A percentile compares a stretch with the other conserved stretches of the same genome.
Evolutionary conservation across 2,888 invertebrate genomes (phyloP).

Genomic region (Oasisia sp.): DNA sequence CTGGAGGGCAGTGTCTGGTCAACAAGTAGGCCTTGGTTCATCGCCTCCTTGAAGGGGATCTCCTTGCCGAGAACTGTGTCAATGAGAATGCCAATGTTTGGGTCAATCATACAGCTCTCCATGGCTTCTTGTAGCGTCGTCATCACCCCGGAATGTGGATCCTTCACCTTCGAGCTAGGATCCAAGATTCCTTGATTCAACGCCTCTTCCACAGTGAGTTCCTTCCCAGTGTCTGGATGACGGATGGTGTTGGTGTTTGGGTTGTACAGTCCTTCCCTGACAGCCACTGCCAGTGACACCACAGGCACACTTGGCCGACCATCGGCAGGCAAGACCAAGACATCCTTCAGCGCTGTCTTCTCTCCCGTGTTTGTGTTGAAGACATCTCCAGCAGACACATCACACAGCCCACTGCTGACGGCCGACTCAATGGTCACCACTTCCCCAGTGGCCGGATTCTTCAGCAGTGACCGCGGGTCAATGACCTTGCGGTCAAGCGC

Average conservation of each 20-base stretch:
- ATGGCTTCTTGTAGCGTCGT: slow-evolving; percentile 85
- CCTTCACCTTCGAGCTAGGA: slow-evolving; percentile 55
- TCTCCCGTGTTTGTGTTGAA: slow-evolving; percentile 74
- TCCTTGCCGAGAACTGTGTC: slow-evolving; percentile 68
- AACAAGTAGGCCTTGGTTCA: slow-evolving; percentile 74
- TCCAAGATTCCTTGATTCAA: slow-evolving; percentile 63
- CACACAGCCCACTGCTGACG: slow-evolving; percentile 73
- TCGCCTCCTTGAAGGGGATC: slow-evolving; percentile 80
- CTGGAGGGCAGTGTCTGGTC: neutral
- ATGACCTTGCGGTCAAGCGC: slow-evolving; percentile 70
- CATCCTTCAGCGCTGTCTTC: neutral
- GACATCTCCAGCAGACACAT: slow-evolving; percentile 75
- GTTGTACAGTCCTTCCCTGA: slow-evolving; percentile 52
- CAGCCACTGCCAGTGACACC: slow-evolving; percentile 52
- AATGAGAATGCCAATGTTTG: slow-evolving; percentile 66
- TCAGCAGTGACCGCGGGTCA: slow-evolving; percentile 61
- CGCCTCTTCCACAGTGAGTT: slow-evolving; percentile 87
- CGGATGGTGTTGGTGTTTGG: slow-evolving; percentile 66
- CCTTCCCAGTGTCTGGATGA: slow-evolving; percentile 81
- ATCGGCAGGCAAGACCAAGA: neutral
- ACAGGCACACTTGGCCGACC: slow-evolving; percentile 28
- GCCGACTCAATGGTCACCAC: slow-evolving; percentile 87
- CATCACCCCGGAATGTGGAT: slow-evolving; percentile 80
- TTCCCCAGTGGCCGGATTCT: slow-evolving; percentile 82
- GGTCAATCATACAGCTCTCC: slow-evolving; percentile 76